These are phyloP conservation scores for Drosophila fuyamai DNA, from an alignment of 1,140 invertebrate species.

Conservation along the genomic window DNA sequence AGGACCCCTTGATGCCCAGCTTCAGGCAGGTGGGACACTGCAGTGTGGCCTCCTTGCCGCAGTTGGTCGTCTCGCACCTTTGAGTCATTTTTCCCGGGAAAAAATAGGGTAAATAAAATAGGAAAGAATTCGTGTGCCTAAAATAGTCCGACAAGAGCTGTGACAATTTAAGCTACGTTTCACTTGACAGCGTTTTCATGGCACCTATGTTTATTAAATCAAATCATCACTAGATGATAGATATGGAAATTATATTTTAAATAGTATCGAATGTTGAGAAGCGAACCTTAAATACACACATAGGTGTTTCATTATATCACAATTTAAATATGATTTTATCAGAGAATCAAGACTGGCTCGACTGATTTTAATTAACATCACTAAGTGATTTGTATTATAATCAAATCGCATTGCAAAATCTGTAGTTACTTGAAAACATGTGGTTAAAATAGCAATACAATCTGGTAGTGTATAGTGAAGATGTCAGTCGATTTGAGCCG, in stretches of 20 bases:
- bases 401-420: too few relatives aligned
- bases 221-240: too few relatives aligned
- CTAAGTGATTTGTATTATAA: too few relatives aligned
- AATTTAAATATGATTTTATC: too few relatives aligned
- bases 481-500: neutral
- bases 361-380: too few relatives aligned
- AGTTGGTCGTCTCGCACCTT: constrained; percentile 92
- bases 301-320: too few relatives aligned
- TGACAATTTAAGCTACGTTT: too few relatives aligned
- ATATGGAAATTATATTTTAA: too few relatives aligned
- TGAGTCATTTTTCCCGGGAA: constrained; percentile 56
- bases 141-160: constrained; percentile 41
- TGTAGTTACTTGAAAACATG: neutral
- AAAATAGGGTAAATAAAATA: neutral
- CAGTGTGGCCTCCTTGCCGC: constrained; percentile 92
- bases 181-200: neutral
- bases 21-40: constrained; percentile 99
- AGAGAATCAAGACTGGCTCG: too few relatives aligned
- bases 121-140: constrained; percentile 32
- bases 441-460: neutral
- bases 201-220: too few relatives aligned
- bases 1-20: constrained; percentile 96
- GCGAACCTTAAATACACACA: too few relatives aligned
- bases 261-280: too few relatives aligned
- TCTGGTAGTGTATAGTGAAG: neutral